These are phyloP conservation scores for Deilephila elpenor DNA, from an alignment of 2,888 invertebrate species.

Conservation along the genomic window DNA sequence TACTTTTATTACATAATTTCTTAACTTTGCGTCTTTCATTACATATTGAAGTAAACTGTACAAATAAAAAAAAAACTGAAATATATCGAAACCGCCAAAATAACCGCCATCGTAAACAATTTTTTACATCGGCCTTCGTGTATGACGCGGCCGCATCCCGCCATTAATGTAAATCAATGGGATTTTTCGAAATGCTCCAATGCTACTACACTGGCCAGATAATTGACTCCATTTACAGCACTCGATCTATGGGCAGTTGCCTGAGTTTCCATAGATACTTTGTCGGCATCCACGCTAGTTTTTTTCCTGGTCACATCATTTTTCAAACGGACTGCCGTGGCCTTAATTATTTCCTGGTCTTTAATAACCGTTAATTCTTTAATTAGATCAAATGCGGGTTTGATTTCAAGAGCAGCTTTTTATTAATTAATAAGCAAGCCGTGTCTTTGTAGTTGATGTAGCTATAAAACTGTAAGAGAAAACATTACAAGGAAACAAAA, in stretches of 20 bases:
- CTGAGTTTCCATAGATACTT: conserved; percentile 23
- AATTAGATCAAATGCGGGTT: neutral
- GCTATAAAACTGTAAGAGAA: no score
- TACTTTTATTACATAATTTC: no score
- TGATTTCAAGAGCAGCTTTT: neutral
- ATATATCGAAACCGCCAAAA: conserved; percentile 31
- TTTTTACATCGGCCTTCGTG: conserved; percentile 52
- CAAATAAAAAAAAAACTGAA: neutral
- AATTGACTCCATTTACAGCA: conserved; percentile 51
- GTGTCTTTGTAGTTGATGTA: no score
- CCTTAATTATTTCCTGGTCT: conserved; percentile 12
- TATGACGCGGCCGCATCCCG: conserved; percentile 51
- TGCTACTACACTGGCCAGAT: conserved; percentile 31
- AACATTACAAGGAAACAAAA: no score
- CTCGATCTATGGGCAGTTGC: conserved; percentile 34
- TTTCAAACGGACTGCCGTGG: conserved; percentile 17
- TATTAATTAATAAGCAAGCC: neutral
- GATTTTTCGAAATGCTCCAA: conserved; percentile 56
- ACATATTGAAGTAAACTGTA: neutral
- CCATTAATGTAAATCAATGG: conserved; percentile 70
- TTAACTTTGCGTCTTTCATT: no score
- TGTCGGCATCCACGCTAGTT: conserved; percentile 27
- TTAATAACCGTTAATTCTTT: conserved; percentile 25
- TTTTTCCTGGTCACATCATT: conserved; percentile 13
- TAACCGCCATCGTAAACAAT: conserved; percentile 47